Base-by-base conservation (phyloP, 2,888 invertebrate genomes). In the Trissolcus japonicus region DNA sequence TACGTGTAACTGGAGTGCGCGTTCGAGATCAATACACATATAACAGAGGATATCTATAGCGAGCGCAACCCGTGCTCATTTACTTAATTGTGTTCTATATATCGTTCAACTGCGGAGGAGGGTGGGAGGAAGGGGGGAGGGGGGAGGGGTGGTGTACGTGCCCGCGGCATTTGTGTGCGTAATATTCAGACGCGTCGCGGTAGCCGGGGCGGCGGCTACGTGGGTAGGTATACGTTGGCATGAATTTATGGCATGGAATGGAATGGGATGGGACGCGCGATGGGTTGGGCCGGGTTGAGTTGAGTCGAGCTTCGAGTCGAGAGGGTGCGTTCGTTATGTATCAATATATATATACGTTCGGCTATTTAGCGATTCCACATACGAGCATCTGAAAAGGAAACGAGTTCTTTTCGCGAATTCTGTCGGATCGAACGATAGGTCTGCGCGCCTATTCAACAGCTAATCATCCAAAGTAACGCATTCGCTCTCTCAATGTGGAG, bases 71-170 rank as follows among this genome's bases (percentile, higher is more conserved):
- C 87, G 86, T 86, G 86, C 88, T 88, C 88, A 89, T 88, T 89
- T 88, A 89, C 88, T 88, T 88, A 88, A 89, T 88, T 88, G 88
- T 89, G 86, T 87, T 88, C 86, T 86, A 86, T 85, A 86, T 85
- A 86, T 83, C 83, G 82, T 82, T 84, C 82, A 84, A 84, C 80
- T 61, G 82, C 35, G 35, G 35, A 35, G 35, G 35, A 35, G 35
- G n/a, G n/a, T n/a, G n/a, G n/a, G n/a, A n/a, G n/a, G n/a, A n/a
- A 29, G 6, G 29, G 29, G 29, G 6, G 9, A 84, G 82, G 57
- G 67, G 82, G 78, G 76, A 83, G 82, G 78, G 76, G 82, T 80
- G 82, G 81, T 84, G 81, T 80, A 81, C 81, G 82, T 76, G 80
- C 72, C 81, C 80, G 82, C 80, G 82, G 82, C 82, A 80, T 81